Base-by-base conservation (phyloP, 1,140 invertebrate genomes). In the Dreissena polymorpha region DNA sequence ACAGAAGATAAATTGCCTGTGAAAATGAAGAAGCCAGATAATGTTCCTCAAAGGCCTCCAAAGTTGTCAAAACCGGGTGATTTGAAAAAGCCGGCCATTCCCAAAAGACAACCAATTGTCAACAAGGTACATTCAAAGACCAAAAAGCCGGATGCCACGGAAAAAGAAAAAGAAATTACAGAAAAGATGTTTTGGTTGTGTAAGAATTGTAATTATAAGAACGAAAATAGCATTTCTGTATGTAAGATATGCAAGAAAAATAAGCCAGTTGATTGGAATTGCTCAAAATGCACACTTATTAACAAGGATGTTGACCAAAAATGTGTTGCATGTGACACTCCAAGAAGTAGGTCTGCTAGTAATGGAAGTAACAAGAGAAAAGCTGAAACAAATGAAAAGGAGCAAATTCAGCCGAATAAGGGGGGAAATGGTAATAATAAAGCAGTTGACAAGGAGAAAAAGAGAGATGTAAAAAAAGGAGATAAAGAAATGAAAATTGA, bases 241-340 rank as follows among this genome's bases (percentile, higher is more conserved):
- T 89, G 88, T 86, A 73, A 55, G 29, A 78, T 87, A 55, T 89
- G 88, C 74, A 78, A 75, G 55, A 64, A 49, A 50, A 25, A 57
- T 18, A 84, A 71, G 73, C 53, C 63, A 27, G 82, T 65, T 25
- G 96, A 97, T 94, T 98, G 97, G 97, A 95, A 96, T 94, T 97
- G 97, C 94, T 94, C 94, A 91, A 94, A 95, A 92, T 97, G 97
- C 94, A 95, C 96, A 93, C 94, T 96, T 92, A 97, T 97, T 93
- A 97, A 97, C 94, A 96, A 96, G 84, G 97, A 96, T 67, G 96
- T 97, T 92, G 95, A 95, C 91, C 92, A 95, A 83, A 95, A 95
- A 93, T 98, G 97, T 93, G 94, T 95, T 93, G 95, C 95, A 94
- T 97, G 97, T 94, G 96, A 95, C 23, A 64, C 53, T 50, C 49